Evolutionary conservation across 2,113 vertebrate genomes (phyloP).

Genomic region (Malurus cyaneus): DNA sequence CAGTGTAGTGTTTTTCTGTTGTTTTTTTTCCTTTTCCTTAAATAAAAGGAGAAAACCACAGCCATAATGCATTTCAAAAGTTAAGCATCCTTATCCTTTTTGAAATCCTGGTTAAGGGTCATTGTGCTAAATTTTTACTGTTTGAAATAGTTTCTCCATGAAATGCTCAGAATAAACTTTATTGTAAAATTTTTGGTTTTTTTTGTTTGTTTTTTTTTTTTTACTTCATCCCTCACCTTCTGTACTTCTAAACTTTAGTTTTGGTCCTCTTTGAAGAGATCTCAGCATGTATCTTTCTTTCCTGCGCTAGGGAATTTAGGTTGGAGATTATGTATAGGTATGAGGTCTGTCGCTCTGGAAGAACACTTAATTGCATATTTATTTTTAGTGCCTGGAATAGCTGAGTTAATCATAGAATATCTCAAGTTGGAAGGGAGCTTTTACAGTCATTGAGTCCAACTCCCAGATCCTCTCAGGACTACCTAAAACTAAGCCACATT

Average conservation of each 20-base stretch:
- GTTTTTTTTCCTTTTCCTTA: no score
- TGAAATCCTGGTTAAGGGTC: no score
- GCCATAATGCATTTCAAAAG: no score
- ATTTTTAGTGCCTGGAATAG: background rate
- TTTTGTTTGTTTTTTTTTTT: background rate
- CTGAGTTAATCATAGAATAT: background rate
- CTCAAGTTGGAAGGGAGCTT: background rate
- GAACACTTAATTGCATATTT: background rate
- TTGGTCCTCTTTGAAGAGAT: background rate
- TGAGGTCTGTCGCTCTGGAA: background rate
- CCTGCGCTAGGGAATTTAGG: background rate
- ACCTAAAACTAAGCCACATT: background rate
- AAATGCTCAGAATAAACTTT: no score
- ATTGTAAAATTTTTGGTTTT: no score
- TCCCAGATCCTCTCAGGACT: background rate
- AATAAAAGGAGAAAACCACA: no score
- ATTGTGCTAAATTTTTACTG: no score
- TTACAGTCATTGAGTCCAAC: background rate
- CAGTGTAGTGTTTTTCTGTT: no score
- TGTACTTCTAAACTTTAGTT: background rate
- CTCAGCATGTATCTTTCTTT: background rate
- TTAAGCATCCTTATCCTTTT: no score
- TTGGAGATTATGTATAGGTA: background rate
- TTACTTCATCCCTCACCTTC: background rate
- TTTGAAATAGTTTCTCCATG: no score